A percentile compares a stretch with the other conserved stretches of the same genome.
phyloP scores from a whole-genome alignment of 2,888 invertebrate genomes.

The Coenonympha arcania region DNA sequence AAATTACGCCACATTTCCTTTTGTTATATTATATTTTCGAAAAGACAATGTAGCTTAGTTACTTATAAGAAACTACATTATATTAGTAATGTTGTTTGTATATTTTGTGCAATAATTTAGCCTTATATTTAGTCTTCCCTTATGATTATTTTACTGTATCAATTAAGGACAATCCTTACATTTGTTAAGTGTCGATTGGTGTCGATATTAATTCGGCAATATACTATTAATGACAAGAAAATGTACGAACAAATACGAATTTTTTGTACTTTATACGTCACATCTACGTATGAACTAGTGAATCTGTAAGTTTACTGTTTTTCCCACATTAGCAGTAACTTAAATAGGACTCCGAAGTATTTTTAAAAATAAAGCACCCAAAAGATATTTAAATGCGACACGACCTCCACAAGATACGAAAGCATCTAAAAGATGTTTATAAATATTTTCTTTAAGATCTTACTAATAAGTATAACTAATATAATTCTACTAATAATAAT shows the following conservation, averaged over 20 bases:
- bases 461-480: not conserved
- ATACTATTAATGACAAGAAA: too few species aligned
- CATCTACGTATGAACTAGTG: not conserved
- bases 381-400: conserved; percentile 4
- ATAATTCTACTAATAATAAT: not conserved
- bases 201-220: too few species aligned
- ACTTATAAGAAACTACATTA: not conserved
- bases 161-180: conserved; percentile 31
- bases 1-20: not conserved
- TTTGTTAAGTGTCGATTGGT: conserved; percentile 24
- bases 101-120: conserved; percentile 27
- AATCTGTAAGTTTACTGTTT: too few species aligned
- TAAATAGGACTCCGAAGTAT: not conserved
- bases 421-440: not conserved
- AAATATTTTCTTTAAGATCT: not conserved
- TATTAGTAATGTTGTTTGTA: conserved; percentile 11
- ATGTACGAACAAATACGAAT: too few species aligned
- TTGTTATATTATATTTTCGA: not conserved
- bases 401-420: conserved; percentile 1
- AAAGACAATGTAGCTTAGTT: not conserved
- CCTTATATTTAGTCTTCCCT: conserved; percentile 17
- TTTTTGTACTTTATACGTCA: too few species aligned
- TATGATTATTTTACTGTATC: conserved; percentile 13
- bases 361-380: conserved; percentile 6
- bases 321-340: not conserved